Base-by-base conservation (phyloP, 2,888 invertebrate genomes). In the Heliconius ethilla region DNA sequence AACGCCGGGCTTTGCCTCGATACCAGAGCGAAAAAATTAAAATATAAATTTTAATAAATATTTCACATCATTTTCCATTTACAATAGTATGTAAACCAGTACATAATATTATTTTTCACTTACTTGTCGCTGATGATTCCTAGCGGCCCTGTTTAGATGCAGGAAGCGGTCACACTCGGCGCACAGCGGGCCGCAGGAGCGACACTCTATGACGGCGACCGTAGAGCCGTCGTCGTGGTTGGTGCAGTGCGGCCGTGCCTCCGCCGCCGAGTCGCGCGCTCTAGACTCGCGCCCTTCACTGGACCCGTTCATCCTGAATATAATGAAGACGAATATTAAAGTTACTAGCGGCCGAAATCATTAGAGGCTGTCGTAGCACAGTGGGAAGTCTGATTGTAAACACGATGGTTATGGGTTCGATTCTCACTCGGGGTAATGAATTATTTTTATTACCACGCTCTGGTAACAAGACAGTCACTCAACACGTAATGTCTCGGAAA, bases 171-270 rank as follows among this genome's bases (percentile, higher is more conserved):
- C 99, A 90, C 99, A 99, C 88, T 99, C 99, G 0, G 97, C 97
- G 90, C 99, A 99, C 55, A 99, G 95, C 81, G 98, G 97, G 29
- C 98, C 98, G 88, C 99, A 99, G 11, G 96, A 95, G 83, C 96
- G 97, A 89, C 99, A 99, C 84, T 98, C 97, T 80, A 99, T 97
- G 80, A 98, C 97, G 0, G 99, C 99, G 22, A 96, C 95, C 0
- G 99, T 99, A 87, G 97, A 96, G 1, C 98, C 98, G 89, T 99
- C 99, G 88, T 99, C 99, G 90, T 99, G 99, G 91, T 99, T 99
- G 75, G 96, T 96, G 92, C 99, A 99, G 82, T 97, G 96, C 11
- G 98, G 97, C 87, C 98, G 95, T 4, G 92, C 89, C 75, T 95
- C 95, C 1, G 89, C 87, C 75, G 80, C 83, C 3, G 86, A 83